Evolutionary conservation across 1,140 invertebrate genomes (phyloP).

Genomic region (Calephelis nemesis): DNA sequence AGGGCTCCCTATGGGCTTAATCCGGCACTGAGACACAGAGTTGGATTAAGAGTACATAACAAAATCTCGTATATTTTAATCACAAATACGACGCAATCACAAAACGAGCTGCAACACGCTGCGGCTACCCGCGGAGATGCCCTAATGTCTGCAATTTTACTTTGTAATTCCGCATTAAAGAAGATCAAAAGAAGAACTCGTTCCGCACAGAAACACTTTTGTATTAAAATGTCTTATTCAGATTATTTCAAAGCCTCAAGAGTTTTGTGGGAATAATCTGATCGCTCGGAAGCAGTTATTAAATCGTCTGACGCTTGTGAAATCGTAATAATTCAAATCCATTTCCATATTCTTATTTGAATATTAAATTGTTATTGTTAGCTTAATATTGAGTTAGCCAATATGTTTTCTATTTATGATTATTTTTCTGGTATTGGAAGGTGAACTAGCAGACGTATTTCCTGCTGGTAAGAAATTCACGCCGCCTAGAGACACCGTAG

Average conservation of each 20-base stretch:
- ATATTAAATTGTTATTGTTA: too few species aligned
- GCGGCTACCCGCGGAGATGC: background rate
- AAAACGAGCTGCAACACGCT: background rate
- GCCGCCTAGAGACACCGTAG: too few species aligned
- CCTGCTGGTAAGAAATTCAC: too few species aligned
- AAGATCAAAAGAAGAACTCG: slow-evolving; percentile 12
- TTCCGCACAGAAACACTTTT: slow-evolving; percentile 11
- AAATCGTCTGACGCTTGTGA: slow-evolving; percentile 5
- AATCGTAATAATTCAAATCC: background rate
- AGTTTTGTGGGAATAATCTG: slow-evolving; percentile 10
- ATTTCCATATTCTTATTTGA: background rate
- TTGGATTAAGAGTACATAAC: too few species aligned
- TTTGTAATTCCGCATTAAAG: slow-evolving; percentile 10
- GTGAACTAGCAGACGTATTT: too few species aligned
- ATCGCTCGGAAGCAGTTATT: slow-evolving; percentile 5
- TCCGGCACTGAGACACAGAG: too few species aligned
- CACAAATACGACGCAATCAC: background rate
- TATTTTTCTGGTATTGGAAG: too few species aligned
- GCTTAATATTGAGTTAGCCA: too few species aligned
- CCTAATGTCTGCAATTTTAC: slow-evolving; percentile 9
- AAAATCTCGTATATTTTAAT: too few species aligned
- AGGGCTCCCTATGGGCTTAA: too few species aligned
- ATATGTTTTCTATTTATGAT: too few species aligned
- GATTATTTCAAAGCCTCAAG: slow-evolving; percentile 9
- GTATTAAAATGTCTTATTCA: slow-evolving; percentile 9